These are phyloP conservation scores for Dufourea novaeangliae DNA, from an alignment of 1,140 invertebrate species.

Conservation along the genomic window DNA sequence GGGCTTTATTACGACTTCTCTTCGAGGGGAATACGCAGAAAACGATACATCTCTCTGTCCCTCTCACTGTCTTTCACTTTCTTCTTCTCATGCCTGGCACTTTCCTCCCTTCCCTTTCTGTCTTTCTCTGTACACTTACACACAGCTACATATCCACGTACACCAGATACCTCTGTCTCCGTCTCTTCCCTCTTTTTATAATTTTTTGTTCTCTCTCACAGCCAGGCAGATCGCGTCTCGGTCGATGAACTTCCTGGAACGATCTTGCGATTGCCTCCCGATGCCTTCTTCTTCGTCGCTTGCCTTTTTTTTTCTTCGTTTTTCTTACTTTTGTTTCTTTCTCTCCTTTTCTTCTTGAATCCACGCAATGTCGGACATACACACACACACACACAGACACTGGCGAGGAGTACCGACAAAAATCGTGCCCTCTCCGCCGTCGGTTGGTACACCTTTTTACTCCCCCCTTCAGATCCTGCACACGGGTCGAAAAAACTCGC, in stretches of 20 bases:
- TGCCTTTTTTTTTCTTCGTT: constrained; percentile 39
- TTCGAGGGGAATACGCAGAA: constrained; percentile 45
- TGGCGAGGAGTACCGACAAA: constrained; percentile 38
- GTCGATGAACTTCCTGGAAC: constrained; percentile 66
- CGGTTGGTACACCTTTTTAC: not conserved
- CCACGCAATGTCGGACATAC: constrained; percentile 47
- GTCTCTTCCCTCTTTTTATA: constrained; percentile 46
- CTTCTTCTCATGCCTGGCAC: not conserved
- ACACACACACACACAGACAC: too few species aligned
- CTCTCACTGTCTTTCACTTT: too few species aligned
- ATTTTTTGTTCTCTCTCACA: constrained; percentile 56
- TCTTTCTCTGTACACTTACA: too few species aligned
- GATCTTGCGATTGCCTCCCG: constrained; percentile 61
- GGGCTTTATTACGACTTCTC: constrained; percentile 58
- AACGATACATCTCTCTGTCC: constrained; percentile 45
- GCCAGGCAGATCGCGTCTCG: constrained; percentile 56
- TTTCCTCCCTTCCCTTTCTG: not conserved
- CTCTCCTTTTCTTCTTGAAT: constrained; percentile 50
- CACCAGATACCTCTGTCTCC: too few species aligned
- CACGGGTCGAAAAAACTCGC: not conserved
- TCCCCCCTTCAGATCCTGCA: too few species aligned
- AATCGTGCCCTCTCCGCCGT: constrained; percentile 41
- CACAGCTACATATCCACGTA: too few species aligned
- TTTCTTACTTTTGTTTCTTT: constrained; percentile 40
- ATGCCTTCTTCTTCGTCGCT: constrained; percentile 48